These are phyloP conservation scores for Sebastes flavidus DNA, from an alignment of 2,797 vertebrate genomes.

Conservation along the genomic window DNA sequence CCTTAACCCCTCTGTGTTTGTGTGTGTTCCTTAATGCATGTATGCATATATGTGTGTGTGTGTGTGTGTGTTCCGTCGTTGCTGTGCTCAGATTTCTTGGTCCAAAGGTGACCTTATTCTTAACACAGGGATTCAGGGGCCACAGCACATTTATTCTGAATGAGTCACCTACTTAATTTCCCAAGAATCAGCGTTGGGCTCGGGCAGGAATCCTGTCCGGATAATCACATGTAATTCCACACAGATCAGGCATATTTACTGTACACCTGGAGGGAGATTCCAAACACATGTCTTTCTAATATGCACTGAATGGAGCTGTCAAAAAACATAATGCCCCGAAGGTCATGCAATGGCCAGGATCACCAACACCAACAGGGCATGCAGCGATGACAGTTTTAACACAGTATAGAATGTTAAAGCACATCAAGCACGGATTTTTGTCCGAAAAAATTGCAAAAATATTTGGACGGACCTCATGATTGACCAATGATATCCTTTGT, in stretches of 20 bases:
- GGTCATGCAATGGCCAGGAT: slow-evolving; percentile 4
- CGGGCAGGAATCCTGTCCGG: slow-evolving; percentile 29
- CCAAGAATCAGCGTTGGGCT: slow-evolving; percentile 4
- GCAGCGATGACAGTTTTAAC: neutral
- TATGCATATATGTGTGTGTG: slow-evolving; percentile 22
- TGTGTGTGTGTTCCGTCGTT: slow-evolving; percentile 9
- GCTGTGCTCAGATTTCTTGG: slow-evolving; percentile 20
- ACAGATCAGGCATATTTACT: slow-evolving; percentile 33
- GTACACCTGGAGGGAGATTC: slow-evolving; percentile 42
- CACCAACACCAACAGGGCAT: neutral
- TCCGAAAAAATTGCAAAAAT: too few relatives aligned
- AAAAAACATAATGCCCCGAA: neutral
- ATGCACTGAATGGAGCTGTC: slow-evolving; percentile 1
- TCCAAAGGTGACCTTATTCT: slow-evolving; percentile 27
- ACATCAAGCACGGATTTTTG: neutral
- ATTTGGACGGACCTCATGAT: too few relatives aligned
- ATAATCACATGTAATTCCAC: slow-evolving; percentile 39
- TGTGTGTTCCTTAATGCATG: slow-evolving; percentile 66
- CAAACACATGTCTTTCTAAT: slow-evolving; percentile 25
- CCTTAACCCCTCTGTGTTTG: slow-evolving; percentile 68
- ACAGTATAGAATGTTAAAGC: neutral
- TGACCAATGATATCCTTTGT: too few relatives aligned
- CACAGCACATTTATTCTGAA: slow-evolving; percentile 48
- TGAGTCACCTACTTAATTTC: slow-evolving; percentile 54
- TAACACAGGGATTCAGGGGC: slow-evolving; percentile 48